Evolutionary conservation across 2,113 vertebrate species (phyloP), one percentile per base, ranked within the genome.

Genomic region (Leptosomus discolor): DNA sequence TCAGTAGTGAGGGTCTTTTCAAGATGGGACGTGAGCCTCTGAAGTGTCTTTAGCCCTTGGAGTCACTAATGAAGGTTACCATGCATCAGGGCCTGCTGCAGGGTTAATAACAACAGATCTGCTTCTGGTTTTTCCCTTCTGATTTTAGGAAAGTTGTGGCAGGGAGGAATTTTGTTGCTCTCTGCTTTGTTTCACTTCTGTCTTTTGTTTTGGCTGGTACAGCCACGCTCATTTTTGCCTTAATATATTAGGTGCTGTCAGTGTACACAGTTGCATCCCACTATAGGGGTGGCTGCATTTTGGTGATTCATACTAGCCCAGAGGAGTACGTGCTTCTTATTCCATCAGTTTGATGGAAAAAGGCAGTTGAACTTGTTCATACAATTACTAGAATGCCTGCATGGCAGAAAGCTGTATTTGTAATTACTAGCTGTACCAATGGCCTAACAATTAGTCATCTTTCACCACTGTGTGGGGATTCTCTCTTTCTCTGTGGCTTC

Each of bases 231-330:
- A 21, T 91, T 95, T 88, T 41, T 94, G 84, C 61, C 74, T 82
- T 88, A 96, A 94, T 21, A 57, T 74, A 92, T 95, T 71, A 93
- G 78, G 61, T 68, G 57, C 86, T 96, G 91, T 89, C 74, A 86
- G 60, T 34, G 65, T 48, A 68, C 64, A 58, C 77, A 69, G 88
- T 89, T 97, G 86, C 83, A 84, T 92, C 65, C 76, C 84, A 85
- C 61, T 89, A 69, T 78, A 37, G 65, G 75, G 76, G 27, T 57
- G 57, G 77, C 84, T 95, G 86, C 79, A 39, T 92, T 92, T 95
- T 64, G 63, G 65, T 97, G 94, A 95, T 91, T 97, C 94, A 90
- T 73, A 18, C 36, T 51, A 37, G 56, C 73, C 69, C 88, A 73
- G 43, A 71, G 77, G 83, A 64, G 24, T 61, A 60, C 41, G 63